Evolutionary conservation across 2,888 invertebrate species (phyloP).

Genomic region (Syrista parreyssii): DNA sequence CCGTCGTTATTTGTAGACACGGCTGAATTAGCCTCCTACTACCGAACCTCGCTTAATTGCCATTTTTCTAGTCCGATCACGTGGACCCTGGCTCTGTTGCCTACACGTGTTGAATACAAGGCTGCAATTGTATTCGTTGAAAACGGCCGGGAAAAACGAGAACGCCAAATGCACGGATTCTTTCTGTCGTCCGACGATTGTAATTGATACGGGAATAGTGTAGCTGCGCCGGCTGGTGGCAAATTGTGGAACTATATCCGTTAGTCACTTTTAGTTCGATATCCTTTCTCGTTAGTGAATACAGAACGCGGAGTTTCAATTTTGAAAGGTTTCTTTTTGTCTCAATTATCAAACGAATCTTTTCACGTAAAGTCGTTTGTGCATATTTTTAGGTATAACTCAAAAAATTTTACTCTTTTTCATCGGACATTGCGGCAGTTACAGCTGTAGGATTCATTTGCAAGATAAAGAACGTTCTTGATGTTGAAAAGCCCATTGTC

Average conservation of each 20-base stretch:
- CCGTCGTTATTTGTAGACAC: not conserved
- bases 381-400: not conserved
- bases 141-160: not conserved
- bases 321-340: not conserved
- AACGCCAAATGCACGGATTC: not conserved
- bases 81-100: not conserved
- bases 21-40: not conserved
- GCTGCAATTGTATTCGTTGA: not conserved
- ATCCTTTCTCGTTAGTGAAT: not conserved
- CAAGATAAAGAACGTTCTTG: not conserved
- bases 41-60: not conserved
- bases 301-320: not conserved
- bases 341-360: not conserved
- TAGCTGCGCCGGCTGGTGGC: too few species aligned
- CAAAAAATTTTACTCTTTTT: not conserved
- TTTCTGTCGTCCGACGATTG: not conserved
- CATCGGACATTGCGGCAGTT: not conserved
- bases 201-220: not conserved
- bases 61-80: conserved; percentile 4
- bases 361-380: not conserved
- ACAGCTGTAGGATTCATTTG: not conserved
- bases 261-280: not conserved
- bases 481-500: not conserved
- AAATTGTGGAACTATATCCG: not conserved
- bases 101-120: not conserved